A percentile compares a stretch with the other conserved stretches of the same genome.
These are phyloP conservation scores for Lathamus discolor DNA, from an alignment of 2,113 vertebrate species.

Conservation along the genomic window DNA sequence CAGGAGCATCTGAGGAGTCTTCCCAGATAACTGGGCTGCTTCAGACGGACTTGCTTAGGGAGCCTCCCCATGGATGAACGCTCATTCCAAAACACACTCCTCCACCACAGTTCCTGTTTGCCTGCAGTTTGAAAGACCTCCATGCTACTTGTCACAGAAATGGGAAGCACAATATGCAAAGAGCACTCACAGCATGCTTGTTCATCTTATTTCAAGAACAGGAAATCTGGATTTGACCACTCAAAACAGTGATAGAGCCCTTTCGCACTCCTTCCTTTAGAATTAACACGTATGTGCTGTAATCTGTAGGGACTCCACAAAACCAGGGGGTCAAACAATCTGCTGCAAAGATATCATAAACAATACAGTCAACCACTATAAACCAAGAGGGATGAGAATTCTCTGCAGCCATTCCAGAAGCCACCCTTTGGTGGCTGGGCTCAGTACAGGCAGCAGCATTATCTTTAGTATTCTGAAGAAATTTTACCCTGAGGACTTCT, in stretches of 20 bases:
- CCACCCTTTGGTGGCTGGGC: neutral
- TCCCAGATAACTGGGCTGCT: neutral
- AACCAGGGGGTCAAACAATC: neutral
- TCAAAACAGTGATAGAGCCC: neutral
- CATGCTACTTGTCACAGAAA: neutral
- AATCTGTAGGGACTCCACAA: neutral
- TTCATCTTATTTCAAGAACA: neutral
- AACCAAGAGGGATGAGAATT: neutral
- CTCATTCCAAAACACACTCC: neutral
- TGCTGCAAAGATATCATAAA: neutral
- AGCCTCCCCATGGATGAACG: neutral
- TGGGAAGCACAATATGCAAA: neutral
- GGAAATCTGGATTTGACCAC: neutral
- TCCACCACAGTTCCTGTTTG: neutral
- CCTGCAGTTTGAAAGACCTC: neutral
- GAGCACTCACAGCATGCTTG: neutral
- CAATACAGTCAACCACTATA: neutral
- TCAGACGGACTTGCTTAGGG: neutral
- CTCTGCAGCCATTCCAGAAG: neutral
- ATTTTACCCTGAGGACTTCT: neutral
- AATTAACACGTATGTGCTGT: neutral
- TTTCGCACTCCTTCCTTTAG: neutral
- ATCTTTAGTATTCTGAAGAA: neutral
- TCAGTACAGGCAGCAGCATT: neutral
- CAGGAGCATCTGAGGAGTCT: neutral